These are phyloP conservation scores for Zaprionus gabonicus DNA, from an alignment of 1,140 invertebrate genomes.

Conservation along the genomic window DNA sequence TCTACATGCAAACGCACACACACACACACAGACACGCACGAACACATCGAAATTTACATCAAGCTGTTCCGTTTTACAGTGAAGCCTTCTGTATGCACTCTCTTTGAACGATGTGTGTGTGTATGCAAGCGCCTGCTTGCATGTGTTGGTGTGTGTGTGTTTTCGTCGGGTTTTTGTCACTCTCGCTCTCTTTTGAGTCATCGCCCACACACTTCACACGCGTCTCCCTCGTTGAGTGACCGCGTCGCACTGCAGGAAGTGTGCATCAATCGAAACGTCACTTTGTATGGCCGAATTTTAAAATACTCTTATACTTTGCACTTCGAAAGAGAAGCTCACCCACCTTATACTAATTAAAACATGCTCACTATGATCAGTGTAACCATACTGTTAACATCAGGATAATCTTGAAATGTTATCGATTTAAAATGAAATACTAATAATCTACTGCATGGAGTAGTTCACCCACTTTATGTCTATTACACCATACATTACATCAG, in stretches of 20 bases:
- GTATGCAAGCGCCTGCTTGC: not conserved
- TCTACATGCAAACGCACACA: conserved; percentile 2
- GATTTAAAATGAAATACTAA: not conserved
- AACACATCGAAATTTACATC: not conserved
- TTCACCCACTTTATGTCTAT: no score
- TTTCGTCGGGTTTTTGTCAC: conserved; percentile 60
- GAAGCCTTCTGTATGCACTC: conserved; percentile 40
- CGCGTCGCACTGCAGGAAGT: conserved; percentile 40
- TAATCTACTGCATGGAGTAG: no score
- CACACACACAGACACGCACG: not conserved
- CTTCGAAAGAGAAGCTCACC: not conserved
- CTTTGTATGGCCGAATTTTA: conserved; percentile 1
- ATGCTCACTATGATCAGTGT: not conserved
- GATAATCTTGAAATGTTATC: not conserved
- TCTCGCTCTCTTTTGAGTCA: conserved; percentile 77
- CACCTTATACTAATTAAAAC: not conserved
- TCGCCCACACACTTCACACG: conserved; percentile 45
- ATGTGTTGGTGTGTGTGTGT: conserved; percentile 41
- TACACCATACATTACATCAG: no score
- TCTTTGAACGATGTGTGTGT: conserved; percentile 5
- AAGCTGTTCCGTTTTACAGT: conserved; percentile 3
- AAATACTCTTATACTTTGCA: conserved; percentile 21
- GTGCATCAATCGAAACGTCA: conserved; percentile 10
- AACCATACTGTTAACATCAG: not conserved
- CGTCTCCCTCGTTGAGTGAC: conserved; percentile 27